phyloP scores from a whole-genome alignment of 2,113 vertebrate species.

The Semnornis frantzii region DNA sequence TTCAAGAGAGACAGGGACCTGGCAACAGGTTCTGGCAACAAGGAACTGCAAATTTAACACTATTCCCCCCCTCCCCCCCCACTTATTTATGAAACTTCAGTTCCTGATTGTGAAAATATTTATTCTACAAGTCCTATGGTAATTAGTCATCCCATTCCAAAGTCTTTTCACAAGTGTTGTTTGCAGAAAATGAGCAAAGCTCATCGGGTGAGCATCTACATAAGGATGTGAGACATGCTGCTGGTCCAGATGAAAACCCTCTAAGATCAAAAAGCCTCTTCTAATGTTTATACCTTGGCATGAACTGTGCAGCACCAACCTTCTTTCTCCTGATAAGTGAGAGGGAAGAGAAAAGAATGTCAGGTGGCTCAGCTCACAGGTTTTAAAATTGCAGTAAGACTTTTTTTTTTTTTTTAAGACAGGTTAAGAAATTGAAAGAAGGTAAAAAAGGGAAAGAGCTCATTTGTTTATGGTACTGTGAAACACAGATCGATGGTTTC shows the following conservation, averaged over 20 bases:
- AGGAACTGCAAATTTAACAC: not conserved
- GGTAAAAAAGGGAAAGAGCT: not conserved
- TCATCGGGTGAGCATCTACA: fast-evolving
- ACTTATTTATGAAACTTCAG: not conserved
- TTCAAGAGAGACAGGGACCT: no score
- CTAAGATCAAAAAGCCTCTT: not conserved
- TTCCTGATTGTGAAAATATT: not conserved
- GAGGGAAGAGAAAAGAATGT: not conserved
- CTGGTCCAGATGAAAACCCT: not conserved
- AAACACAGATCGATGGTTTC: not conserved
- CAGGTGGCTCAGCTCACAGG: not conserved
- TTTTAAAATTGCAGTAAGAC: not conserved
- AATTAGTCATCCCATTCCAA: not conserved
- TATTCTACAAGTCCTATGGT: not conserved
- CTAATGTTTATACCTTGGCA: not conserved
- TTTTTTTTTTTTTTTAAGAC: not conserved
- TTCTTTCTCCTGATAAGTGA: not conserved
- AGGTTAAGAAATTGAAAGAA: not conserved
- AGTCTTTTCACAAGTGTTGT: not conserved
- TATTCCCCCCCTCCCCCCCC: no score
- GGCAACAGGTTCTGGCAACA: not conserved
- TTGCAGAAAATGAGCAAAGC: not conserved
- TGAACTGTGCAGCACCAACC: not conserved
- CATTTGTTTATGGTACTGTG: not conserved
- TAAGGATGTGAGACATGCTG: not conserved